Evolutionary conservation across 2,888 invertebrate species (phyloP).

Genomic region (Anorthoa munda): DNA sequence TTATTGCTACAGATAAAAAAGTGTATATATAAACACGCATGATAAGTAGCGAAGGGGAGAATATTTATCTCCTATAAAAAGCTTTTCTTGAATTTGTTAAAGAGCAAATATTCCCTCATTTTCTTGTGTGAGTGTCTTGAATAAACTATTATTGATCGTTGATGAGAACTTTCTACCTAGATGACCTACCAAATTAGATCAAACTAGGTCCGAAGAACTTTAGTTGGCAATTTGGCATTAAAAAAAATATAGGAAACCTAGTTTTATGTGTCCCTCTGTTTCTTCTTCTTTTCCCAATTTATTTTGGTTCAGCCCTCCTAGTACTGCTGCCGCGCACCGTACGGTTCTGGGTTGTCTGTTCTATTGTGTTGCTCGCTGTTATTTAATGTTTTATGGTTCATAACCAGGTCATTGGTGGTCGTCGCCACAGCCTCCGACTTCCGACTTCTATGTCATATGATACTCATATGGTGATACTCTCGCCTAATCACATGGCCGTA

Average conservation of each 20-base stretch:
- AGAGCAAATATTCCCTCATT: neutral
- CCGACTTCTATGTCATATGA: no score
- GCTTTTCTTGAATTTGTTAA: slow-evolving; percentile 4
- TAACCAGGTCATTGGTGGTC: no score
- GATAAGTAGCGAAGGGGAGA: slow-evolving; percentile 14
- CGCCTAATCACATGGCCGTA: no score
- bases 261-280: neutral
- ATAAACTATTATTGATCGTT: slow-evolving; percentile 5
- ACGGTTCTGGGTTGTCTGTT: no score
- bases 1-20: slow-evolving; percentile 40
- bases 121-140: neutral
- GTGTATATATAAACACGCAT: slow-evolving; percentile 18
- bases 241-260: neutral
- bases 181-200: neutral
- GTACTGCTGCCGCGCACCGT: no score
- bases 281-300: no score
- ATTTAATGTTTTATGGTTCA: no score
- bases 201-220: neutral
- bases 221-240: no score
- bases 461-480: no score
- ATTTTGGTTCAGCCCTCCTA: no score
- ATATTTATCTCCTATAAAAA: neutral
- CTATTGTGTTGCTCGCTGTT: no score
- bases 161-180: neutral
- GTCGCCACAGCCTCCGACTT: no score